Evolutionary conservation across 2,113 vertebrate genomes (phyloP), one percentile per base, ranked within the genome.

Genomic region (Amblyopsis rosae): DNA sequence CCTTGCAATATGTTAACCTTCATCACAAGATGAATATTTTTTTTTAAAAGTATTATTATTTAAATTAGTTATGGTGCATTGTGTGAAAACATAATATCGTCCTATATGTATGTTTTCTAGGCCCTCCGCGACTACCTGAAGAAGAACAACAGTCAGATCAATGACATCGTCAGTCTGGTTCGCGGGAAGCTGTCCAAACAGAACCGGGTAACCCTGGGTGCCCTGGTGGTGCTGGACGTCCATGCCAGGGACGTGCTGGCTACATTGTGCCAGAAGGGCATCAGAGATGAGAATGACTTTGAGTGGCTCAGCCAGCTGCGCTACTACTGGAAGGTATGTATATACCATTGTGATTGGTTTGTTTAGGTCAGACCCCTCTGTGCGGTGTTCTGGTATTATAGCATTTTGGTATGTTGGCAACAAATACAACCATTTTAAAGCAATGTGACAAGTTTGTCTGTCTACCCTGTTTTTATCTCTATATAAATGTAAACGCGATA

Each of bases 281-380:
- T 96, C 74, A 90, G 65, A 17, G 93, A 96, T 51, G 95, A 96
- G 59, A 92, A 82, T 19, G 94, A 96, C 90, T 98, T 96, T 62
- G 93, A 96, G 72, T 96, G 95, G 96, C 87, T 96, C 56, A 98
- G 94, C 80, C 96, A 98, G 77, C 94, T 96, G 55, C 92, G 95
- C 54, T 95, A 96, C 90, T 96, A 94, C 75, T 96, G 95, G 95
- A 86, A 93, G 76, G 94, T 95, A 91, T 63, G 91, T 82, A 46
- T 61, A 41, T 54, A n/a, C 19, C 41, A 51, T 68, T 12, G 62
- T 51, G 33, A 12, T 16, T 26, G n/a, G 45, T 65, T 68, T 56
- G 26, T 60, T 57, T 19, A 16, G 53, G 15, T 12, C 53, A 6
- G 53, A 17, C 17, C 6, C 15, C 17, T n/a, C 8, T 16, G 53